Evolutionary conservation across 1,140 invertebrate species (phyloP), one percentile per base, ranked within the genome.

Genomic region (Pogonomyrmex californicus): DNA sequence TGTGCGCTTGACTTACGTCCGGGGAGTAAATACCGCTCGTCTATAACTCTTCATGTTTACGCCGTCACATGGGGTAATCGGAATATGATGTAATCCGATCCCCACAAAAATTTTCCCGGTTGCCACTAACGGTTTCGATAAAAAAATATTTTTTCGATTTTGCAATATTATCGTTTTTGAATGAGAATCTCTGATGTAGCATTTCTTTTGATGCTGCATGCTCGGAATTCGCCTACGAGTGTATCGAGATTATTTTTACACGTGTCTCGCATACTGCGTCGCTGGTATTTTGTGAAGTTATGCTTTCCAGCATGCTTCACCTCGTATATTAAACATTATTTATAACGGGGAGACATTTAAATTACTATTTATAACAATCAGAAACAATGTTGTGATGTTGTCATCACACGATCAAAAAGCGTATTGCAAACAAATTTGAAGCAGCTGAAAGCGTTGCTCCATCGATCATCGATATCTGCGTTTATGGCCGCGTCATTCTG

Each of bases 231-330:
- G 54, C 68, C 7, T 38, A 58, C 47, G 38, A 56, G 41, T 81
- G 33, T 75, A 75, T 73, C 66, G 68, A 49, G 68, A 83, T 82
- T 83, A 83, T 83, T 75, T 83, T 83, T 83, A 83, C 79, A 83
- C 68, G 68, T 83, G 79, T 47, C 70, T 33, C 44, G 68, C 54
- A 23, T 49, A 36, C 79, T 49, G 51, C 79, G 79, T 82, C 79
- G 73, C 56, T 73, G 79, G 66, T 60, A 63, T 33, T 65, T 66
- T 38, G 44, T 33, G 62, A 23, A 38, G 60, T 51, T 65, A 7
- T 51, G 66, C n/a, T 58, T 66, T 47, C 17, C 68, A 47, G 23
- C 14, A 41, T 23, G 23, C 17, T 56, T 23, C 23, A 23, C 33
- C 36, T 41, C 66, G 33, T 58, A 30, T 44, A 33, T 73, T 44